Evolutionary conservation across 2,797 vertebrate genomes (phyloP).

Genomic region (Lates japonicus): DNA sequence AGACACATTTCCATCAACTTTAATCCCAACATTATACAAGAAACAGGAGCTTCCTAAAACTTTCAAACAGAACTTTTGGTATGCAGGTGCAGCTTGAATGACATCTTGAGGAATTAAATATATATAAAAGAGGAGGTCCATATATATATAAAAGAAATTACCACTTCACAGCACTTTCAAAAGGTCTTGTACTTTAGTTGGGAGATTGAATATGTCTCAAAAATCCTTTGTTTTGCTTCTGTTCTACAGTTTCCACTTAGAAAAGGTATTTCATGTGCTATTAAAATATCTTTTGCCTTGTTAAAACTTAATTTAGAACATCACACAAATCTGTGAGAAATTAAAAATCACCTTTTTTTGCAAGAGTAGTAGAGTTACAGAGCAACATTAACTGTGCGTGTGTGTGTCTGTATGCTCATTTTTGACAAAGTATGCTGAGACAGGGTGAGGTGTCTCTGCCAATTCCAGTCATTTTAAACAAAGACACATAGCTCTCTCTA

Average conservation of each 20-base stretch:
- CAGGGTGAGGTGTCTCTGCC: constrained; percentile 11
- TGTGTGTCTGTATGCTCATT: background rate
- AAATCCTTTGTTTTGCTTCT: constrained; percentile 17
- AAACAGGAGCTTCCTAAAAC: background rate
- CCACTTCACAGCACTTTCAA: background rate
- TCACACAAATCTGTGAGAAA: background rate
- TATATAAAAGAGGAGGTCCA: background rate
- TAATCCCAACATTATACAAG: background rate
- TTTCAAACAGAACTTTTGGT: background rate
- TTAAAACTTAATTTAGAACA: constrained; percentile 13
- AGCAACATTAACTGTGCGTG: background rate
- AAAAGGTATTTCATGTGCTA: background rate
- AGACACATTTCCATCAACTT: constrained; percentile 17
- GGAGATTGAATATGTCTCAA: background rate
- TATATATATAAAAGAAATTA: background rate
- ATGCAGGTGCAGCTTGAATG: background rate
- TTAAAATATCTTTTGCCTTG: background rate
- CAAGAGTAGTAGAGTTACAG: background rate
- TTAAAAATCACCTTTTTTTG: constrained; percentile 8
- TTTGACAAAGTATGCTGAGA: background rate
- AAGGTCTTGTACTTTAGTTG: constrained; percentile 9
- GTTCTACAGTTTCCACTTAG: background rate
- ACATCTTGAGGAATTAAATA: constrained; percentile 2
- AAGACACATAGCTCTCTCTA: constrained; percentile 24
- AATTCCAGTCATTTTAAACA: constrained; percentile 27